These are phyloP conservation scores for Glomeris maerens DNA, from an alignment of 1,140 invertebrate genomes.

Conservation along the genomic window DNA sequence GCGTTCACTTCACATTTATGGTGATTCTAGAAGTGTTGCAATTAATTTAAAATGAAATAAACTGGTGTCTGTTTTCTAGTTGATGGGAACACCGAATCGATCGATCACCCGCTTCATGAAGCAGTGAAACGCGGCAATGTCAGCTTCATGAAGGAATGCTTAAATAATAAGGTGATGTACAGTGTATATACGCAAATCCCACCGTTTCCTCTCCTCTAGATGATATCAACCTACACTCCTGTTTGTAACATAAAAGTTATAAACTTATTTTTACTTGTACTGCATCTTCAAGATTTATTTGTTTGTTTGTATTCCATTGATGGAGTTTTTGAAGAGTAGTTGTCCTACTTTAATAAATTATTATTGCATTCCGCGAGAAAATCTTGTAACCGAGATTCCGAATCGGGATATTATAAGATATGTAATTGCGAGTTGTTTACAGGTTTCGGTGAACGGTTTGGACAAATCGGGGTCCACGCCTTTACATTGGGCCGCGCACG, in stretches of 20 bases:
- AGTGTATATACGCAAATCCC: not conserved
- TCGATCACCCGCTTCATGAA: conserved; percentile 52
- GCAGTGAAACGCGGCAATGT: conserved; percentile 53
- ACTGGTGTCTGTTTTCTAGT: conserved; percentile 37
- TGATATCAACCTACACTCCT: too few relatives aligned
- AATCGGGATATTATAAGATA: too few relatives aligned
- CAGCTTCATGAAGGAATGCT: conserved; percentile 45
- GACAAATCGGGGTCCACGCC: conserved; percentile 53
- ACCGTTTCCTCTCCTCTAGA: too few relatives aligned
- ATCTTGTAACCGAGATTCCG: conserved; percentile 7
- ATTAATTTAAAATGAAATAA: too few relatives aligned
- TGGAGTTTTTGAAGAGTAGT: too few relatives aligned
- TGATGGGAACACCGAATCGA: conserved; percentile 43
- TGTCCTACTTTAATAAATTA: too few relatives aligned
- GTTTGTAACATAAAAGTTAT: too few relatives aligned
- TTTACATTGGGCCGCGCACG: conserved; percentile 51
- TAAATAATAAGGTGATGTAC: conserved; percentile 46
- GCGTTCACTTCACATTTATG: not conserved
- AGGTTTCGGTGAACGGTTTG: conserved; percentile 48
- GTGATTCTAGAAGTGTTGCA: too few relatives aligned
- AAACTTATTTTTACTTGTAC: too few relatives aligned
- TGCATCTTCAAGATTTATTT: too few relatives aligned
- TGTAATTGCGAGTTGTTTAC: too few relatives aligned
- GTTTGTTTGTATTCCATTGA: too few relatives aligned
- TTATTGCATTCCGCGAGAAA: not conserved